Base-by-base conservation (phyloP, 2,797 vertebrate species). In the Rhincodon typus region DNA sequence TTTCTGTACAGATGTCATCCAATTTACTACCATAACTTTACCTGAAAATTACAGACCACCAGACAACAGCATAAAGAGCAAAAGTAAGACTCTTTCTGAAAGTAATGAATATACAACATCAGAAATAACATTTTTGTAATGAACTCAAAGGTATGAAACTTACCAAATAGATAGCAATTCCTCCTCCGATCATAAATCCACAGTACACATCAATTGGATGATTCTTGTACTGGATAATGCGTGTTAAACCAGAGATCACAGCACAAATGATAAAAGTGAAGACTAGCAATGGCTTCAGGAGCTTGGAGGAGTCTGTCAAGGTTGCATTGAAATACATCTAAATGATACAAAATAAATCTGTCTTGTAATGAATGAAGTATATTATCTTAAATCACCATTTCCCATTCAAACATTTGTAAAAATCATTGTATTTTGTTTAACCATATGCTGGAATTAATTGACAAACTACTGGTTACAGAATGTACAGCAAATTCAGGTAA, bases 271-370 rank as follows among this genome's bases (percentile, higher is more conserved):
- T 98, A 96, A 99, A 99, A 96, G 98, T 99, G 97, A 99, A 99
- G 96, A 99, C 99, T 97, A 99, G 96, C 96, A 99, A 98, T 13
- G 99, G 99, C 96, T 99, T 99, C 96, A 99, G 98, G 96, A 99
- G 98, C 97, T 99, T 99, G 94, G 99, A 99, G 13, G 99, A 99
- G 97, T 99, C 99, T 0, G 98, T 99, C 96, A 99, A 97, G 0
- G 98, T 99, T 96, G 99, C 99, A 98, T 99, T 99, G 97, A 99
- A 99, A 97, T 99, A 99, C 99, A 99, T 99, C 99, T 99, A 97
- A 90, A 97, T 53, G 42, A 95, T 34, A 94, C 46, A 70, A 12
- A 95, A 97, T 67, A 74, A 95, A 86, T 95, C 96, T 96, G 95
- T 95, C 96, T 94, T 46, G 96, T 96, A 93, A 86, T 96, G 96